A percentile compares a stretch with the other conserved stretches of the same genome.
phyloP scores from a whole-genome alignment of 2,888 invertebrate species.

The Athetis lepigone region DNA sequence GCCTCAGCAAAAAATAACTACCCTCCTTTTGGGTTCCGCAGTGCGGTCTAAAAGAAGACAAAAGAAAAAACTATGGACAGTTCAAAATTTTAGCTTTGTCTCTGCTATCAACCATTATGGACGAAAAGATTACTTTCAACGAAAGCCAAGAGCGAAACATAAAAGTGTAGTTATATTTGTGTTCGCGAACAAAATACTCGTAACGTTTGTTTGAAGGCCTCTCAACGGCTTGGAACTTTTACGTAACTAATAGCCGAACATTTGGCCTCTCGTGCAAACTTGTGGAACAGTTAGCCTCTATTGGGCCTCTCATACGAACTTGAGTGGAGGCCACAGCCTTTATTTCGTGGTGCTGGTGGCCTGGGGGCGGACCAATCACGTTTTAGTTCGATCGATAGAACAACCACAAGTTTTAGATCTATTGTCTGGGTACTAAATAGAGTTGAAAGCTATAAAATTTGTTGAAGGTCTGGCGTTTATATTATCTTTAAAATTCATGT shows the following conservation, averaged over 20 bases:
- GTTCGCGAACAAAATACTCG: background rate
- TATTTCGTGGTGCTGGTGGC: background rate
- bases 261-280: conserved; percentile 15
- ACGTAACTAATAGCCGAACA: conserved; percentile 13
- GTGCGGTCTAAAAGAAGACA: background rate
- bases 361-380: conserved; percentile 12
- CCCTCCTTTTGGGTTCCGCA: background rate
- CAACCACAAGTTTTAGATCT: conserved; percentile 14
- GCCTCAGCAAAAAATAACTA: too few species aligned
- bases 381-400: too few species aligned
- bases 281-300: background rate
- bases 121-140: background rate
- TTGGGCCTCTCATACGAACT: too few species aligned
- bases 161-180: conserved; percentile 1
- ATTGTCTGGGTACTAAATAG: conserved; percentile 1
- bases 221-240: conserved; percentile 14
- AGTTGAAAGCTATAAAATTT: conserved; percentile 11
- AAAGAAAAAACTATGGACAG: background rate
- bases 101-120: background rate
- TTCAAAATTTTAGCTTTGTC: background rate
- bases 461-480: conserved; percentile 9
- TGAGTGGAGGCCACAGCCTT: too few species aligned
- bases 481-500: background rate
- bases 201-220: conserved; percentile 19
- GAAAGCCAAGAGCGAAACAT: background rate